phyloP scores from a whole-genome alignment of 2,888 invertebrate genomes.

The Villa cingulata region DNA sequence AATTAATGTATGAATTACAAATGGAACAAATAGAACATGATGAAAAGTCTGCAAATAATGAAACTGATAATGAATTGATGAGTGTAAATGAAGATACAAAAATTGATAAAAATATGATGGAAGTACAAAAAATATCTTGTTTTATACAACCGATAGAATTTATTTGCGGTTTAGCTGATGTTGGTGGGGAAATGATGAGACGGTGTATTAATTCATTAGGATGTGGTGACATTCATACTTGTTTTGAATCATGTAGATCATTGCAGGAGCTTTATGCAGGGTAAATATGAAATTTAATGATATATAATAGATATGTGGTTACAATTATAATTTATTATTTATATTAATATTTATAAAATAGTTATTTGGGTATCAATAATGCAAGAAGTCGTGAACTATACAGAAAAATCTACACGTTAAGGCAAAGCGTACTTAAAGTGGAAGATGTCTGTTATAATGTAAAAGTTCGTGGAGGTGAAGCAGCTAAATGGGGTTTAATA shows the following conservation, averaged over 20 bases:
- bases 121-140: constrained; percentile 18
- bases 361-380: constrained; percentile 37
- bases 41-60: constrained; percentile 5
- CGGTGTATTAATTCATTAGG: constrained; percentile 72
- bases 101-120: neutral
- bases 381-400: constrained; percentile 47
- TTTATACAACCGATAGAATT: constrained; percentile 41
- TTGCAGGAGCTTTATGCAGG: constrained; percentile 41
- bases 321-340: constrained; percentile 11
- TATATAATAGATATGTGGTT: neutral
- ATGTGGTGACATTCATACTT: constrained; percentile 56
- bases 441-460: constrained; percentile 73
- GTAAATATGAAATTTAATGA: constrained; percentile 15
- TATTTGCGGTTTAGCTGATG: constrained; percentile 69
- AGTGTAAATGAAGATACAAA: neutral
- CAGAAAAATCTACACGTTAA: constrained; percentile 55
- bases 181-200: constrained; percentile 85
- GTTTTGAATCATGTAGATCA: constrained; percentile 55
- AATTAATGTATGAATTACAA: constrained; percentile 36
- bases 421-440: constrained; percentile 66
- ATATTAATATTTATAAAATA: no score
- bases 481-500: constrained; percentile 42
- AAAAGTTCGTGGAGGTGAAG: constrained; percentile 65
- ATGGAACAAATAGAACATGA: neutral
- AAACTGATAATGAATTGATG: constrained; percentile 3